Conservation (phyloP, 1,140 invertebrate species). For the Thaumatotibia leucotreta region DNA sequence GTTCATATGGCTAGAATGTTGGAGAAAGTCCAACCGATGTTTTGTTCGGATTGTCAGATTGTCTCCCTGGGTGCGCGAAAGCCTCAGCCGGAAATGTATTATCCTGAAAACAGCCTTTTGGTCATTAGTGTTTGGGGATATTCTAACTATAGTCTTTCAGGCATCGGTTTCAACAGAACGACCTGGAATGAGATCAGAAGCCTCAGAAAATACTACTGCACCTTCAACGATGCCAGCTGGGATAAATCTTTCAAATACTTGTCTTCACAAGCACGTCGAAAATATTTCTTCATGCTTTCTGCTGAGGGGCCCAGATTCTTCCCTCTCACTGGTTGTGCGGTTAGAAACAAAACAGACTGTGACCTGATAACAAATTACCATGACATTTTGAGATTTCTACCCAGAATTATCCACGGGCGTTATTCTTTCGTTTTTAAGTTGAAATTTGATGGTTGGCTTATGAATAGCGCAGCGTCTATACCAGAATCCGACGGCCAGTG, state of each 20-base stretch:
- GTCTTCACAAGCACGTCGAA: not conserved
- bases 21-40: conserved; percentile 1
- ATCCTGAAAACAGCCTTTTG: conserved; percentile 11
- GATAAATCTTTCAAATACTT: conserved; percentile 25
- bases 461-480: not conserved
- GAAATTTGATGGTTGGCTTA: not conserved
- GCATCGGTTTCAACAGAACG: conserved; percentile 34
- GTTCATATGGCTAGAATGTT: conserved; percentile 26
- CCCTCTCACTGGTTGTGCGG: conserved; percentile 22
- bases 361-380: conserved; percentile 2
- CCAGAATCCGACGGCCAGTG: conserved; percentile 20
- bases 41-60: conserved; percentile 28
- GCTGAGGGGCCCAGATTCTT: conserved; percentile 34
- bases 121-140: conserved; percentile 19
- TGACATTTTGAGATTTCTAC: conserved; percentile 12
- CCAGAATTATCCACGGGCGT: conserved; percentile 14
- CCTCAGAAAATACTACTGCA: conserved; percentile 27
- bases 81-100: conserved; percentile 21
- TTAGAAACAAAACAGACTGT: conserved; percentile 14
- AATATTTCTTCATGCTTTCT: conserved; percentile 17
- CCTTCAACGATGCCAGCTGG: conserved; percentile 36
- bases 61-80: conserved; percentile 25
- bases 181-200: conserved; percentile 30
- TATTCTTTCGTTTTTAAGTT: conserved; percentile 19
- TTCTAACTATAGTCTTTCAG: conserved; percentile 20